Evolutionary conservation across 2,797 vertebrate species (phyloP).

Genomic region (Oryzias sinensis): DNA sequence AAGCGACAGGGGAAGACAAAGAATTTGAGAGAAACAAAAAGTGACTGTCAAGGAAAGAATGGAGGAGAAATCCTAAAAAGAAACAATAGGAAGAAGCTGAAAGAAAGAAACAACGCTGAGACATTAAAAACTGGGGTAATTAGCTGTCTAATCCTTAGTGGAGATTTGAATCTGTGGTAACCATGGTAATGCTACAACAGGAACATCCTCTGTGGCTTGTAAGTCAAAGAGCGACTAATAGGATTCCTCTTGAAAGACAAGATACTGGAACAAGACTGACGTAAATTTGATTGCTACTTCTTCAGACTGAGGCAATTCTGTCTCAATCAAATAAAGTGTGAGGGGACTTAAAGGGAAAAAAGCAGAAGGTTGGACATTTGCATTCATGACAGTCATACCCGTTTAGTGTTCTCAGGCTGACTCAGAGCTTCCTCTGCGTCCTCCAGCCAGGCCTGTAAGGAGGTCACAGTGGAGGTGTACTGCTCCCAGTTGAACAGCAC

Average conservation of each 20-base stretch:
- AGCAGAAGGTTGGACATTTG: background rate
- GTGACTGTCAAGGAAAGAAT: constrained; percentile 31
- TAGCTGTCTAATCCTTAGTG: constrained; percentile 69
- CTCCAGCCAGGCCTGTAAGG: constrained; percentile 91
- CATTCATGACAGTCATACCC: constrained; percentile 67
- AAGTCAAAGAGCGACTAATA: constrained; percentile 59
- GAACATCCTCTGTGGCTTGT: constrained; percentile 57
- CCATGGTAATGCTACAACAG: constrained; percentile 63
- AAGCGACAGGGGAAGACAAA: constrained; percentile 15
- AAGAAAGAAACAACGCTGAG: constrained; percentile 51
- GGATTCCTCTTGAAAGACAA: constrained; percentile 44
- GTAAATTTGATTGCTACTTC: constrained; percentile 21
- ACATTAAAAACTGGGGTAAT: constrained; percentile 72
- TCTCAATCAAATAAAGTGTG: constrained; percentile 33
- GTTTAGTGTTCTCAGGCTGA: constrained; percentile 86
- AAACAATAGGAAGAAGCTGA: constrained; percentile 56
- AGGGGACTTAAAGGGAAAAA: constrained; percentile 1
- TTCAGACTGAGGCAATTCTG: constrained; percentile 15
- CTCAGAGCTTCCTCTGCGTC: constrained; percentile 88
- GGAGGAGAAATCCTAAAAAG: constrained; percentile 47
- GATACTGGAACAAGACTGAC: constrained; percentile 38
- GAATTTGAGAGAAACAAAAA: constrained; percentile 53
- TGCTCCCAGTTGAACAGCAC: constrained; percentile 91
- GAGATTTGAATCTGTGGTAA: constrained; percentile 62
- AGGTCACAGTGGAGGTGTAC: constrained; percentile 84